These are phyloP conservation scores for Halichoeres trimaculatus DNA, from an alignment of 2,113 vertebrate genomes.

Conservation along the genomic window DNA sequence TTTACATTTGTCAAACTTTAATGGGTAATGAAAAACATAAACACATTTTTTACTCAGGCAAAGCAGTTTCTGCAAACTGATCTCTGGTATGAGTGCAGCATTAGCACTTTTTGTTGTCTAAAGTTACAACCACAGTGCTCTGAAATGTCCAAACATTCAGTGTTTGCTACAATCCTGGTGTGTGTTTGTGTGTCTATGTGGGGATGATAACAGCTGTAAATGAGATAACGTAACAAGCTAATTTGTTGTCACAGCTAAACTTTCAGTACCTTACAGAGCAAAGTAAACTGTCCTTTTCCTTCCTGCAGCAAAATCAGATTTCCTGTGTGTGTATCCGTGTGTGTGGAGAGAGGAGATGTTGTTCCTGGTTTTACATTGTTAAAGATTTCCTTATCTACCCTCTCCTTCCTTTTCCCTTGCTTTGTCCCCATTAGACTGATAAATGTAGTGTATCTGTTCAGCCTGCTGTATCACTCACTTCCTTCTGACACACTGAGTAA, in stretches of 20 bases:
- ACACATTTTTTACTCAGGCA: constrained; percentile 21
- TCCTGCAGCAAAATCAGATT: constrained; percentile 61
- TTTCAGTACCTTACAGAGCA: constrained; percentile 38
- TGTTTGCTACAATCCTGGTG: background rate
- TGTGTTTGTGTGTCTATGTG: constrained; percentile 9
- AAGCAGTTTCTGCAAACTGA: constrained; percentile 13
- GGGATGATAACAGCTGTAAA: constrained; percentile 24
- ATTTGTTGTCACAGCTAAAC: constrained; percentile 36
- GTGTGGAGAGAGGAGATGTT: background rate
- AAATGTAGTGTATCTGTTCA: constrained; percentile 30
- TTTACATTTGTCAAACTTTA: background rate
- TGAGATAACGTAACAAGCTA: constrained; percentile 41
- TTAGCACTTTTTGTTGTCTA: background rate
- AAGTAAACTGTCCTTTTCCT: constrained; percentile 65
- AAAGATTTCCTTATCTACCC: constrained; percentile 60
- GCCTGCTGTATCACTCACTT: constrained; percentile 18
- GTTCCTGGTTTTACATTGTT: constrained; percentile 58
- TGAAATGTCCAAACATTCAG: constrained; percentile 1
- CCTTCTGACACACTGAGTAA: constrained; percentile 2
- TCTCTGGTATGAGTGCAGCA: constrained; percentile 14
- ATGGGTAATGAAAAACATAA: background rate
- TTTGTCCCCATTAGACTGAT: constrained; percentile 43
- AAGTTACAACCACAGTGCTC: constrained; percentile 18
- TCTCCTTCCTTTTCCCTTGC: constrained; percentile 59
- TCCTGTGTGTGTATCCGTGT: constrained; percentile 53